Percentiles rank a stretch among this genome's conserved stretches.
Conservation (phyloP, 2,888 invertebrate genomes). For the Epicampocera succincta region DNA sequence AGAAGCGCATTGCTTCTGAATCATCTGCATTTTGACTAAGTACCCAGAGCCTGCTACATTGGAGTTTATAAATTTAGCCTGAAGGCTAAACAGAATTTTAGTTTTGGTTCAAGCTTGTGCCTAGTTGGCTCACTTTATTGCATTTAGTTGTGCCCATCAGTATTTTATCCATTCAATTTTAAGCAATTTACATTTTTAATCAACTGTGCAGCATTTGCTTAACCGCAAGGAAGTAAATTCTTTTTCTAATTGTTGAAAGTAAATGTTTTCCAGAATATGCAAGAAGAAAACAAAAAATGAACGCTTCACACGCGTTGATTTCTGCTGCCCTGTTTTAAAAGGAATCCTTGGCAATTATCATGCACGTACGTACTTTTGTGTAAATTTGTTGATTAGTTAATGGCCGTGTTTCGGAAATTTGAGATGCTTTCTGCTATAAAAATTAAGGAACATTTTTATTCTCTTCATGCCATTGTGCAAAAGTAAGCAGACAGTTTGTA, state of each 20-base stretch:
- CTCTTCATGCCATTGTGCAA: constrained; percentile 1
- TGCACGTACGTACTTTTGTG: too few relatives aligned
- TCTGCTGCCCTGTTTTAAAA: too few relatives aligned
- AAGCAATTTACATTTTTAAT: constrained; percentile 75
- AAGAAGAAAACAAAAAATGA: too few relatives aligned
- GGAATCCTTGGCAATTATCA: too few relatives aligned
- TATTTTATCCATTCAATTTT: constrained; percentile 59
- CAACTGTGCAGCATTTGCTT: constrained; percentile 56
- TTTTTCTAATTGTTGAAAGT: constrained; percentile 22
- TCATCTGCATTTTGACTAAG: constrained; percentile 13
- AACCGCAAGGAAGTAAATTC: constrained; percentile 47
- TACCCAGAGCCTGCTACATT: constrained; percentile 36
- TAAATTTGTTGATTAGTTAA: too few relatives aligned
- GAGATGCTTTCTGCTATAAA: too few relatives aligned
- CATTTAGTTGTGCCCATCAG: constrained; percentile 1
- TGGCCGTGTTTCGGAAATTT: too few relatives aligned
- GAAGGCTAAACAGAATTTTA: constrained; percentile 21
- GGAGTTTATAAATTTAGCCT: constrained; percentile 44
- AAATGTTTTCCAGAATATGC: background rate
- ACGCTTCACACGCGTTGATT: too few relatives aligned
- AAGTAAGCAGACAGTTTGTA: background rate
- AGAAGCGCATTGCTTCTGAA: constrained; percentile 17
- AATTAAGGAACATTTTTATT: background rate
- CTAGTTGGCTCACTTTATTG: constrained; percentile 13
- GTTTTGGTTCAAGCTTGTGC: constrained; percentile 15